A percentile compares a stretch with the other conserved stretches of the same genome.
phyloP scores from a whole-genome alignment of 2,797 vertebrate species.

The Rhinoraja longicauda region DNA sequence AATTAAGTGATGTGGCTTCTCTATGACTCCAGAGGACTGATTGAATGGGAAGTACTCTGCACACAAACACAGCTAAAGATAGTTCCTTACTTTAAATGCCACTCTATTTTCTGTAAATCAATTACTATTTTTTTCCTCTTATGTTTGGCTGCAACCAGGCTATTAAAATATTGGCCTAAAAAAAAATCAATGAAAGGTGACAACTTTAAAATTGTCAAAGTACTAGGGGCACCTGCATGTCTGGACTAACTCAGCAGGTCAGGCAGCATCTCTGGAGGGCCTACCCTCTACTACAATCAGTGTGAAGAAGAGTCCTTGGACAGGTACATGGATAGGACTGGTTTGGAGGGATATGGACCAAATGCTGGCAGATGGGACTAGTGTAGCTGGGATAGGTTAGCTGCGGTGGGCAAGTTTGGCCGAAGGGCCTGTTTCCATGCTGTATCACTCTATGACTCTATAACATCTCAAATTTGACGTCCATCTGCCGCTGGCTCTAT shows the following conservation, averaged over 20 bases:
- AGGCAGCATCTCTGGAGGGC: too few species aligned
- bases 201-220: neutral
- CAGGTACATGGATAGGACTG: too few species aligned
- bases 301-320: too few species aligned
- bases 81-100: conserved; percentile 54
- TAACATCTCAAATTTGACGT: neutral
- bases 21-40: conserved; percentile 95
- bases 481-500: neutral
- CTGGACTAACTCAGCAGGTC: neutral
- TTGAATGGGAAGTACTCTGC: conserved; percentile 79
- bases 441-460: too few species aligned
- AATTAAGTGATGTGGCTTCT: conserved; percentile 97
- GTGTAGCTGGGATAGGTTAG: too few species aligned
- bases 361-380: too few species aligned
- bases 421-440: too few species aligned
- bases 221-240: neutral
- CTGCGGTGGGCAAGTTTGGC: too few species aligned
- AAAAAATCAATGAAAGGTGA: neutral
- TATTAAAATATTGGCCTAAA: conserved; percentile 10
- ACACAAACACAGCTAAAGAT: conserved; percentile 87
- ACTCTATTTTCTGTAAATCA: too few species aligned
- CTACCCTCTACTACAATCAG: too few species aligned
- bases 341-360: too few species aligned
- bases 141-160: neutral
- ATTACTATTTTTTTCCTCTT: neutral